Percentiles rank a stretch among this genome's conserved stretches.
These are phyloP conservation scores for Epinotia ramella DNA, from an alignment of 2,888 invertebrate species.

Conservation along the genomic window DNA sequence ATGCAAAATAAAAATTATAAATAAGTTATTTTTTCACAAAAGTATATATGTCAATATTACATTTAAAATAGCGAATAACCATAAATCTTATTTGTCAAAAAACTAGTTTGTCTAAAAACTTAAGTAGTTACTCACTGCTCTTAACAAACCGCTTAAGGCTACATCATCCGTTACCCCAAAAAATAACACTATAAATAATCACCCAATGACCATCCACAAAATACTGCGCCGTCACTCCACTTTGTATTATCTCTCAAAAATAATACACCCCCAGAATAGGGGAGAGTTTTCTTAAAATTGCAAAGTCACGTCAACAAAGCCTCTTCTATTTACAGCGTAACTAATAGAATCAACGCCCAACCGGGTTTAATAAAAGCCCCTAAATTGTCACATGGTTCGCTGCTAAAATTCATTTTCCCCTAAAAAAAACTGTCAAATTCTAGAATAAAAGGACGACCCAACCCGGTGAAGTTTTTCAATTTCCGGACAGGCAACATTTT, in stretches of 20 bases:
- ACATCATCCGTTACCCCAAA: constrained; percentile 26
- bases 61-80: not conserved
- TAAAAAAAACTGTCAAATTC: constrained; percentile 70
- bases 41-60: too few species aligned
- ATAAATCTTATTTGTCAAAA: not conserved
- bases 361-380: constrained; percentile 56
- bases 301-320: constrained; percentile 46
- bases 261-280: constrained; percentile 37
- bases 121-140: not conserved
- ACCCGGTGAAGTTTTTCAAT: constrained; percentile 80
- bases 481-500: constrained; percentile 77
- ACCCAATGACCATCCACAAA: constrained; percentile 39
- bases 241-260: constrained; percentile 43
- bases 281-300: constrained; percentile 40
- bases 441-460: constrained; percentile 69
- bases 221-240: constrained; percentile 38
- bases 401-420: constrained; percentile 59
- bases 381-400: constrained; percentile 62
- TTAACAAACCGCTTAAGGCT: constrained; percentile 10
- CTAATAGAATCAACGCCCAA: constrained; percentile 52
- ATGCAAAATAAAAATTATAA: too few species aligned
- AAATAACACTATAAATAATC: constrained; percentile 36
- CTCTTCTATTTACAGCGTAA: constrained; percentile 41
- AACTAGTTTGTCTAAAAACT: not conserved
- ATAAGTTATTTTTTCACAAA: too few species aligned